Conservation (phyloP, 2,113 vertebrate genomes). For the Climacteris rufus region DNA sequence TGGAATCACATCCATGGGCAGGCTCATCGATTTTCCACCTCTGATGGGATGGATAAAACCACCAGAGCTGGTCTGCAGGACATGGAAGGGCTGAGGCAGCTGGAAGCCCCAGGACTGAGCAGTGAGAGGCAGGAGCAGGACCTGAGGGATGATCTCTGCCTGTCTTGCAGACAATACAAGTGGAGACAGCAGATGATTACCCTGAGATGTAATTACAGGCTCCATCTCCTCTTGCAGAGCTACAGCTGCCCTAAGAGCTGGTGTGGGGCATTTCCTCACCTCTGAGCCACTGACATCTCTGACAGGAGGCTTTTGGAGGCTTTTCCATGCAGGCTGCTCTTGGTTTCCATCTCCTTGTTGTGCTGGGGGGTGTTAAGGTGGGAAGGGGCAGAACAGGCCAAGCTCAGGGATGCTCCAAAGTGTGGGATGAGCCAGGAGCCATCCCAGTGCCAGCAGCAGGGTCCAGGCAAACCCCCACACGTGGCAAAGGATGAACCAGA, state of each 20-base stretch:
- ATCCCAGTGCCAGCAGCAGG: neutral
- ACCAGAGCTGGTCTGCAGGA: neutral
- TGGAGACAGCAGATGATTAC: neutral
- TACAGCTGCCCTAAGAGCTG: neutral
- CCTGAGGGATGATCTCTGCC: neutral
- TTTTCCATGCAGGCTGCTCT: no score
- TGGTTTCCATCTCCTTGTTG: no score
- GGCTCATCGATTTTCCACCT: neutral
- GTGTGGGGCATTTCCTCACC: neutral
- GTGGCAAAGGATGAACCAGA: accelerated
- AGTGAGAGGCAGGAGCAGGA: neutral
- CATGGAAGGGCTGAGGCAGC: neutral
- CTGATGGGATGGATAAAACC: neutral
- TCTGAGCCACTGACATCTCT: neutral
- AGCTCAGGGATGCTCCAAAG: neutral
- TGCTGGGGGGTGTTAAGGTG: no score
- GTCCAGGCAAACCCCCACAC: neutral
- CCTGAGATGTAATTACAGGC: neutral
- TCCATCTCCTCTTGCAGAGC: neutral
- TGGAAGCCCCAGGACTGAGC: neutral
- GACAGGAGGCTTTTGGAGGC: neutral
- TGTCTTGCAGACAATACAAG: neutral
- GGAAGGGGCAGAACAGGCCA: neutral
- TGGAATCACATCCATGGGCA: accelerated
- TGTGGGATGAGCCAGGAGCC: neutral